Base-by-base conservation (phyloP, 2,888 invertebrate species). In the Volucella inanis region DNA sequence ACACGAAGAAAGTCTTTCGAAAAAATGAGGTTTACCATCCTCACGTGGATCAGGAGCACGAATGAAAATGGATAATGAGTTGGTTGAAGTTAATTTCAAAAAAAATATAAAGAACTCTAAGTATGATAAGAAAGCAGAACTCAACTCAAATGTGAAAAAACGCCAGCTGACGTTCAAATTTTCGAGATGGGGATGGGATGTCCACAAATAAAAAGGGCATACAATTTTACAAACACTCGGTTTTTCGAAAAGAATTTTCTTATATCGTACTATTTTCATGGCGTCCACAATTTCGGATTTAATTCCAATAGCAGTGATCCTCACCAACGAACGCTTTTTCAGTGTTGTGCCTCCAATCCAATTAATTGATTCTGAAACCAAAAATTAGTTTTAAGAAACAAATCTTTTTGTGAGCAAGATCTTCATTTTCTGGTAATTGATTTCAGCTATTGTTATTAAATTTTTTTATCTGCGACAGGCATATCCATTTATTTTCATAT, bases 291-390 rank as follows among this genome's bases (percentile, higher is more conserved):
- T 49, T 64, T 9, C 8, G 8, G 8, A 49, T 49, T 15, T 64
- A 12, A 64, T 64, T 64, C 8, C 6, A 64, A 43, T 41, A 41
- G 15, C 43, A 43, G n/a, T 31, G 59, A 59, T 43, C 43, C 59
- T 59, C 12, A 57, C 10, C 57, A 39, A 11, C 8, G 38, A 11
- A 57, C 49, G 47, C 14, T 47, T 31, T 18, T 62, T 62, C 14
- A 62, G 31, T 47, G 14, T 62, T 62, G 62, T 62, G 10, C 31
- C 54, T n/a, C n/a, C n/a, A n/a, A n/a, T n/a, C n/a, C n/a, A n/a
- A n/a, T n/a, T n/a, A n/a, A n/a, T n/a, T n/a, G n/a, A n/a, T 22
- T 22, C 4, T 22, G 3, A 22, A 22, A 22, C 3, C 22, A 22
- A 3, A 22, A 22, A 22, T 4, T 4, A 22, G 22, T 1, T 22